Evolutionary conservation across 1,140 invertebrate genomes (phyloP).

Genomic region (Bathynomus jamesi): DNA sequence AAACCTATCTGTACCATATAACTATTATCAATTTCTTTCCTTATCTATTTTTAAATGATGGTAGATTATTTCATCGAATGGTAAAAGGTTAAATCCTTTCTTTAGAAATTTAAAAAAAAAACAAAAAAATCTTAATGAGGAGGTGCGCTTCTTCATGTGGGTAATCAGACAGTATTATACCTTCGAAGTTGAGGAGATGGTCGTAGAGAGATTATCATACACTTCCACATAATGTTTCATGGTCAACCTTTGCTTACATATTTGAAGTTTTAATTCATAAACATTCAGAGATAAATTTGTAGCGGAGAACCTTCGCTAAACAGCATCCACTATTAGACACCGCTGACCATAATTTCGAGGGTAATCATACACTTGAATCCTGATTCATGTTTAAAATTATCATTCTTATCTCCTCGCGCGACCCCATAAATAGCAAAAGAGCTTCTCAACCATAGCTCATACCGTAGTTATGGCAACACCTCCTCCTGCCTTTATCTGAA

Average conservation of each 20-base stretch:
- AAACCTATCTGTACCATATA: too few relatives aligned
- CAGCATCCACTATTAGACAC: background rate
- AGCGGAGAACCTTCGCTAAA: background rate
- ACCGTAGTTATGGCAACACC: background rate
- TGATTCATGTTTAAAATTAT: background rate
- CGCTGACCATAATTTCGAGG: background rate
- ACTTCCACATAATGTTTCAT: too few relatives aligned
- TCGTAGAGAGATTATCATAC: too few relatives aligned
- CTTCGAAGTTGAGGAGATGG: background rate
- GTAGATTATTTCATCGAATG: background rate
- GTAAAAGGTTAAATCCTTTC: background rate
- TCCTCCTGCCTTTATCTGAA: background rate
- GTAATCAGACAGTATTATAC: background rate
- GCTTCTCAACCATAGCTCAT: constrained; percentile 1
- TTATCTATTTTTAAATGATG: too few relatives aligned
- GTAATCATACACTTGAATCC: background rate
- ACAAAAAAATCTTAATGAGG: background rate
- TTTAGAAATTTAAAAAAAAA: background rate
- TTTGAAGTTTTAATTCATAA: background rate
- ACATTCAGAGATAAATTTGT: background rate
- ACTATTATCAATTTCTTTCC: too few relatives aligned
- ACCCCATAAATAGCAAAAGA: background rate
- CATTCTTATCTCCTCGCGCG: background rate
- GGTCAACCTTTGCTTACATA: background rate
- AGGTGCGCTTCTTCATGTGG: background rate